Evolutionary conservation across 2,888 invertebrate genomes (phyloP).

Genomic region (Nasonovia ribisnigri): DNA sequence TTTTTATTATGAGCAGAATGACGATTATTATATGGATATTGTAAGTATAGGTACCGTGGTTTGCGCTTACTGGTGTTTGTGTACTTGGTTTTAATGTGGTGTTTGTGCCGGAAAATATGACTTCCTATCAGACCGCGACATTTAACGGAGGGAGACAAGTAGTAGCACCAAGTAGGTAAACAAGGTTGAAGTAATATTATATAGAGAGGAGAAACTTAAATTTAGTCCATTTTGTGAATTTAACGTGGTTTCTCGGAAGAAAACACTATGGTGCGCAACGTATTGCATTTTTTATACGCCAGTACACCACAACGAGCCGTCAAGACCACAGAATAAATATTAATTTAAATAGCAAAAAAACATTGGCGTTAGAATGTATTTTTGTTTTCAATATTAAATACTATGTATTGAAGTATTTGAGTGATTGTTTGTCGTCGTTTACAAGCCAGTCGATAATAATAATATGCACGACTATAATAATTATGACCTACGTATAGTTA

Average conservation of each 20-base stretch:
- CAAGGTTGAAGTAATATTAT: background rate
- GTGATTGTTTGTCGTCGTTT: background rate
- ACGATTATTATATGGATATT: background rate
- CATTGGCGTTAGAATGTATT: background rate
- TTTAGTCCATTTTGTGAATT: background rate
- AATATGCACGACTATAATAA: background rate
- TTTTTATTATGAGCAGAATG: background rate
- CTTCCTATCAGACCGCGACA: background rate
- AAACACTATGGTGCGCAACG: background rate
- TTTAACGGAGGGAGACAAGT: background rate
- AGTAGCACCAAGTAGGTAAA: background rate
- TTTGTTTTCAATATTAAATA: background rate
- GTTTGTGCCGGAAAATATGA: background rate
- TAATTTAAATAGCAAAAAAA: background rate
- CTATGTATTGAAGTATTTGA: background rate
- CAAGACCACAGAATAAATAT: background rate
- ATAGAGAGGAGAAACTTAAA: background rate
- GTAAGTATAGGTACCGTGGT: background rate
- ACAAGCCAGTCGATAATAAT: background rate
- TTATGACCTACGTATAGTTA: background rate
- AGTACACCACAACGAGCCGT: background rate
- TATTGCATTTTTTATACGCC: background rate
- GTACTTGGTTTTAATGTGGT: no score
- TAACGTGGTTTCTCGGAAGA: background rate
- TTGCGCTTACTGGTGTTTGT: background rate